These are phyloP conservation scores for Ovibos moschatus DNA, from an alignment of 2,113 vertebrate species.

Conservation along the genomic window DNA sequence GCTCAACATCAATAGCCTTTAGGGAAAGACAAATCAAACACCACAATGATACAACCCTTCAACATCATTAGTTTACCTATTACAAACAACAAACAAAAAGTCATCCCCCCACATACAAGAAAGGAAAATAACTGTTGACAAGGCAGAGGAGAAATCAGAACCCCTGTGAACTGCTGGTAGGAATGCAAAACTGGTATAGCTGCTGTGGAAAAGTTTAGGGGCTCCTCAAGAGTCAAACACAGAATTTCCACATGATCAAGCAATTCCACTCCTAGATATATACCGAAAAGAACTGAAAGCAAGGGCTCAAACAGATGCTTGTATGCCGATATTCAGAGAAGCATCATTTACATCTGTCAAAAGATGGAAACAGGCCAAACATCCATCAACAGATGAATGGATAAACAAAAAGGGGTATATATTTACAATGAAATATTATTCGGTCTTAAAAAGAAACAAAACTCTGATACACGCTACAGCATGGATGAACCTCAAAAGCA, in stretches of 20 bases:
- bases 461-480: background rate
- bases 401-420: background rate
- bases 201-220: background rate
- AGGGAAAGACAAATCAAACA: conserved; percentile 30
- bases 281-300: background rate
- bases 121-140: background rate
- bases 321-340: background rate
- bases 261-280: background rate
- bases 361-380: background rate
- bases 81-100: background rate
- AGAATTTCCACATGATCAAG: background rate
- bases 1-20: background rate
- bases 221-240: background rate
- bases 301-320: background rate
- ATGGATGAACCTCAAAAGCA: background rate
- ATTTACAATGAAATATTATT: background rate
- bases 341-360: background rate
- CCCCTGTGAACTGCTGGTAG: background rate
- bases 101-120: background rate
- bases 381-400: background rate
- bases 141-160: background rate
- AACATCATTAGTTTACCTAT: background rate
- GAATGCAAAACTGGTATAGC: background rate
- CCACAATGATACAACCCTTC: background rate
- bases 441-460: background rate